These are phyloP conservation scores for Ctenochaetus hawaiiensis DNA, from an alignment of 2,797 vertebrate species.

Conservation along the genomic window DNA sequence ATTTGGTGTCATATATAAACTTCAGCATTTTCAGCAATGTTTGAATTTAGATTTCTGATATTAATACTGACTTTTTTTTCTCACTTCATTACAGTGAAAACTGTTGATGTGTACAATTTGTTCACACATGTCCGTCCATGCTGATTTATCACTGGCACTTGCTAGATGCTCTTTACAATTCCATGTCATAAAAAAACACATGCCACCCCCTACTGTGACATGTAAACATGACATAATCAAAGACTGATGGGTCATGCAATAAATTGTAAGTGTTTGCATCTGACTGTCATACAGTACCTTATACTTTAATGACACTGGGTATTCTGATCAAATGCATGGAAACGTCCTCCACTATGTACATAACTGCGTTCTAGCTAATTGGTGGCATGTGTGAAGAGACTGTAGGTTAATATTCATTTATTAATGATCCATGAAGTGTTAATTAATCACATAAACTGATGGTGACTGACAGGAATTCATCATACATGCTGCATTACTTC, in stretches of 20 bases:
- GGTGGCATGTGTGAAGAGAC: background rate
- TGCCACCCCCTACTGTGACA: background rate
- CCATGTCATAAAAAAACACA: too few species aligned
- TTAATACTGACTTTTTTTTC: background rate
- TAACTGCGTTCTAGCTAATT: background rate
- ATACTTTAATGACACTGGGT: background rate
- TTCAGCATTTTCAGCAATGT: background rate
- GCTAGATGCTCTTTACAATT: background rate
- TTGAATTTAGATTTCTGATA: background rate
- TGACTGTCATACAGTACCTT: background rate
- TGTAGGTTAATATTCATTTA: too few species aligned
- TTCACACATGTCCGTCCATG: background rate
- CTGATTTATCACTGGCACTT: background rate
- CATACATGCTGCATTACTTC: constrained; percentile 21
- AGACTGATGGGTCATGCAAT: background rate
- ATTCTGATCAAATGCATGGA: background rate
- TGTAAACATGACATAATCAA: background rate
- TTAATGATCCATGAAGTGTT: too few species aligned
- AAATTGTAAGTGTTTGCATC: background rate
- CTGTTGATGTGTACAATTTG: background rate
- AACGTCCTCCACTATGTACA: background rate
- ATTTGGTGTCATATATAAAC: background rate
- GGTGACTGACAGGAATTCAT: background rate
- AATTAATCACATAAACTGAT: too few species aligned
- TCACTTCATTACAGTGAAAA: background rate